phyloP scores from a whole-genome alignment of 1,140 invertebrate genomes.

The Drosophila parabipectinata region DNA sequence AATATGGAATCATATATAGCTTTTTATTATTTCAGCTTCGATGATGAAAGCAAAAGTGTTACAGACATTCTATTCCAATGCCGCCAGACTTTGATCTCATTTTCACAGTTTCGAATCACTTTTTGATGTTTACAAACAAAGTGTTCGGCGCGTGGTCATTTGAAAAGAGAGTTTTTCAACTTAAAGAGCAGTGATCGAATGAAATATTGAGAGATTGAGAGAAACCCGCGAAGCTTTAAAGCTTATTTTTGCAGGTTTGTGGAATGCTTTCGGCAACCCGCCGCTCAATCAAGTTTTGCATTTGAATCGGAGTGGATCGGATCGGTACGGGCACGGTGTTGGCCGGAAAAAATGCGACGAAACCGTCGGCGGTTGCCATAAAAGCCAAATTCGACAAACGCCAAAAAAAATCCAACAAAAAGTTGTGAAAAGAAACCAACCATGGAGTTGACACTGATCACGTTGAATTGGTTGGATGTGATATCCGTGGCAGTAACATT shows the following conservation, averaged over 20 bases:
- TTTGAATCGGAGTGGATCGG: constrained; percentile 41
- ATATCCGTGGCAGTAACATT: constrained; percentile 63
- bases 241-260: constrained; percentile 44
- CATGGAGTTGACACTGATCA: constrained; percentile 53
- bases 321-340: constrained; percentile 17
- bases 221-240: constrained; percentile 10
- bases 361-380: constrained; percentile 24
- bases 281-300: constrained; percentile 52
- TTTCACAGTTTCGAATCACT: constrained; percentile 58
- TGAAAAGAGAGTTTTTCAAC: neutral
- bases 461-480: constrained; percentile 71
- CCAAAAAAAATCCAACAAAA: constrained; percentile 21
- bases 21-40: constrained; percentile 17
- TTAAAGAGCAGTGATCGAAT: constrained; percentile 3
- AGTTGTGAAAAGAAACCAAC: constrained; percentile 22
- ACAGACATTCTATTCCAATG: constrained; percentile 39
- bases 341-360: constrained; percentile 25
- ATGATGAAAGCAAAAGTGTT: constrained; percentile 66
- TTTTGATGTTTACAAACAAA: constrained; percentile 73
- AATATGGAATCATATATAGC: constrained; percentile 23
- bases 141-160: constrained; percentile 53
- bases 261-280: constrained; percentile 14
- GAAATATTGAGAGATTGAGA: constrained; percentile 1
- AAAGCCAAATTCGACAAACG: constrained; percentile 16
- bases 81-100: constrained; percentile 43